These are phyloP conservation scores for Hoplodrina ambigua DNA, from an alignment of 2,888 invertebrate species.

Conservation along the genomic window DNA sequence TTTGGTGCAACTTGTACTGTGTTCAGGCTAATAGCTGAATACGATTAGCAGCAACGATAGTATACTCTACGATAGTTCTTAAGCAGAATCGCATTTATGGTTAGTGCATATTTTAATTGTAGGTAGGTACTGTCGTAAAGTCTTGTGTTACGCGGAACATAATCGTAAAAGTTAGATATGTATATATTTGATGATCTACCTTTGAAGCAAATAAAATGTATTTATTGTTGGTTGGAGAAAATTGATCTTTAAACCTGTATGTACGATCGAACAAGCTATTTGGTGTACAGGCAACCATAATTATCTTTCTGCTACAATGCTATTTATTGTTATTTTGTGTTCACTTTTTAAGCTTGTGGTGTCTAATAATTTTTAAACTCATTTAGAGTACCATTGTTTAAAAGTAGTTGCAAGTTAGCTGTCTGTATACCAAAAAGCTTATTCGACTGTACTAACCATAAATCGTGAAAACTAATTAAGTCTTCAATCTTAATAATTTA, in stretches of 20 bases:
- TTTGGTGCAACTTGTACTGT: constrained; percentile 73
- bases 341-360: too few relatives aligned
- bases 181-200: constrained; percentile 6
- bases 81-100: constrained; percentile 79
- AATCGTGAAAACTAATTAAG: constrained; percentile 14
- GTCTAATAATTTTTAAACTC: too few relatives aligned
- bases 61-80: constrained; percentile 69
- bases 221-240: not conserved
- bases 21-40: constrained; percentile 79
- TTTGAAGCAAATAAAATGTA: constrained; percentile 1
- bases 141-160: constrained; percentile 36
- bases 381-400: too few relatives aligned
- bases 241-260: not conserved
- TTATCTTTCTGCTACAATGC: too few relatives aligned
- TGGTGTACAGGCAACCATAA: too few relatives aligned
- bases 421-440: too few relatives aligned
- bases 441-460: constrained; percentile 1
- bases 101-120: constrained; percentile 66
- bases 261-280: too few relatives aligned
- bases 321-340: too few relatives aligned
- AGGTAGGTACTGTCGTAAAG: constrained; percentile 13
- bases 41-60: constrained; percentile 77
- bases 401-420: too few relatives aligned
- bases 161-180: constrained; percentile 23
- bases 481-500: constrained; percentile 3